A percentile compares a stretch with the other conserved stretches of the same genome.
These are phyloP conservation scores for Ceriagrion tenellum DNA, from an alignment of 2,888 invertebrate genomes.

Conservation along the genomic window DNA sequence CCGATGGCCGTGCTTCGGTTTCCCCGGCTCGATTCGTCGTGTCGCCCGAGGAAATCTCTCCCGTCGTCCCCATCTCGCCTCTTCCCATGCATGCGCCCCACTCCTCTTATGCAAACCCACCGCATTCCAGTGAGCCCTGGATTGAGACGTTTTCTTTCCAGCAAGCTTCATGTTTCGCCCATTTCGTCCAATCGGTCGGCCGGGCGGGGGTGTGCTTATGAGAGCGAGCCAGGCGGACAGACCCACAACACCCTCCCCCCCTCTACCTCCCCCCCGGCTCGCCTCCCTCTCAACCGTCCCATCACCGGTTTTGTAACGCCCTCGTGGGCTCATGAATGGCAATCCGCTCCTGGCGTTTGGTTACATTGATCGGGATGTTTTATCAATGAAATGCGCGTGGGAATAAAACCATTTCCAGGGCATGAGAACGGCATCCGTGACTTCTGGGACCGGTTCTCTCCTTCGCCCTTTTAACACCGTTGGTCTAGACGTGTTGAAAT, in stretches of 20 bases:
- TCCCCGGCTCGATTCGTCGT: too few relatives aligned
- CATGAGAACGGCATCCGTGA: not conserved
- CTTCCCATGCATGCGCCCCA: not conserved
- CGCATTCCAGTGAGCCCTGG: not conserved
- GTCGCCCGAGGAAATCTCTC: not conserved
- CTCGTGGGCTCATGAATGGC: not conserved
- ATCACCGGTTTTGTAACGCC: not conserved
- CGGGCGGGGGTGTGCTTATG: not conserved
- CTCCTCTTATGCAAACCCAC: not conserved
- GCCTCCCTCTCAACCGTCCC: not conserved
- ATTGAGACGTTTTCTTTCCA: not conserved
- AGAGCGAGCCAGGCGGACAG: not conserved
- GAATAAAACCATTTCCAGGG: not conserved
- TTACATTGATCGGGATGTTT: slow-evolving; percentile 11
- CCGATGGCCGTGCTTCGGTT: not conserved
- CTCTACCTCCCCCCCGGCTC: not conserved
- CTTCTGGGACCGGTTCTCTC: not conserved
- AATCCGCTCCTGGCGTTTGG: not conserved
- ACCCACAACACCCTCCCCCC: too few relatives aligned
- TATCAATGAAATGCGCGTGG: not conserved
- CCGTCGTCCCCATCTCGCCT: too few relatives aligned
- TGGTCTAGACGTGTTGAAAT: too few relatives aligned
- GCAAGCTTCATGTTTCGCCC: not conserved
- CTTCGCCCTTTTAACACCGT: not conserved
- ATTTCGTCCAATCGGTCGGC: not conserved